Percentiles rank a stretch among this genome's conserved stretches.
These are phyloP conservation scores for Rhodophaea formosa DNA, from an alignment of 2,888 invertebrate genomes.

Conservation along the genomic window DNA sequence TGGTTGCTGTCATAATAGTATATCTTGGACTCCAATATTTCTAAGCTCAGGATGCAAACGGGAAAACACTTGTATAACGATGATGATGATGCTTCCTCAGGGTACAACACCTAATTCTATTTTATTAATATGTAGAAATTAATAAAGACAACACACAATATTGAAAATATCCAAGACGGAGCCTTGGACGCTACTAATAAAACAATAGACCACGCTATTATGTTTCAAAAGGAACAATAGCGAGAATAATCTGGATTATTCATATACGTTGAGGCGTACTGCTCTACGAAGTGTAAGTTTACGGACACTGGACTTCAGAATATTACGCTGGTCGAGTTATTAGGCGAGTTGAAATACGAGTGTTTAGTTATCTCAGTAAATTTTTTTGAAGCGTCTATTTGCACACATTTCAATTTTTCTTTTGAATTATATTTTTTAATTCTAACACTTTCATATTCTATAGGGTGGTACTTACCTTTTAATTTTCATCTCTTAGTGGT, in stretches of 20 bases:
- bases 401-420: no score
- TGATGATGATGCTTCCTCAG: no score
- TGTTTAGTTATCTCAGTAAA: neutral
- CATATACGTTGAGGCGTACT: neutral
- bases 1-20: no score
- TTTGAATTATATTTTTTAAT: no score
- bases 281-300: slow-evolving; percentile 4
- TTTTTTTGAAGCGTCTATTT: no score
- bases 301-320: neutral
- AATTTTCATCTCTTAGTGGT: no score
- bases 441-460: no score
- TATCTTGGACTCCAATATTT: no score
- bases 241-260: slow-evolving; percentile 5
- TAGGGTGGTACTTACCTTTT: no score
- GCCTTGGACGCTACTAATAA: neutral
- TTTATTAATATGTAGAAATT: neutral
- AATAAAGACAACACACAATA: neutral
- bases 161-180: neutral
- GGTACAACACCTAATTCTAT: no score
- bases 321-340: neutral
- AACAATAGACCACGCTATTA: neutral
- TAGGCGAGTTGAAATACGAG: neutral
- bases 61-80: no score
- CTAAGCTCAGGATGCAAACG: no score
- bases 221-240: neutral